Base-by-base conservation (phyloP, 2,113 vertebrate species). In the Ondatra zibethicus region DNA sequence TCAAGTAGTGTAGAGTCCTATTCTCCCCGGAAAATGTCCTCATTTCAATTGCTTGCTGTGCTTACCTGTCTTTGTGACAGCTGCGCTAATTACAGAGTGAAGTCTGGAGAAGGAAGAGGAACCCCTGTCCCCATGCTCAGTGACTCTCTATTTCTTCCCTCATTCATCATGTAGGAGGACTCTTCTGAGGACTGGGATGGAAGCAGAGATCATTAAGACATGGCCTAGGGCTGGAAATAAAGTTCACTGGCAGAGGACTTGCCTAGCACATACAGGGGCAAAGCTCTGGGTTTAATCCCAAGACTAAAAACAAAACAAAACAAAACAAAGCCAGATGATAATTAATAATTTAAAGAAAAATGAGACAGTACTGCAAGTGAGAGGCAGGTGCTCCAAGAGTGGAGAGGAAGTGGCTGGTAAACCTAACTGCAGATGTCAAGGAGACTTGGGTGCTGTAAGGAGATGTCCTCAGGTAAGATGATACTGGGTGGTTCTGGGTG, bases 1-100 rank as follows among this genome's bases (percentile, higher is more conserved):
- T 58, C 52, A 92, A 75, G 68, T 27, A 36, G 13, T 36, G 3
- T n/a, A 55, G 47, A 76, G 73, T 88, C 17, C 3, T 8, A 23
- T 17, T 65, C 73, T 94, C 92, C 52, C 58, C 52, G 88, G 87
- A 93, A 96, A 96, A 92, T 47, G 42, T 17, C 6, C n/a, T 88
- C 10, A 73, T 90, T 93, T 61, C 88, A 76, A 42, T 78, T 39
- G 16, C n/a, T 84, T 70, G 50, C 66, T 68, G 6, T 31, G 3
- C 7, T 5, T 72, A 2, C 9, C 3, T 61, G 61, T 55, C 47
- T 82, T 95, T 95, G 61, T 78, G 73, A 95, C 52, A 86, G 27
- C 39, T 9, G 16, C 93, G 47, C 47, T 93, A 73, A 93, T 65
- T 55, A 61, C 45, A 36, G 50, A 96, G n/a, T 80, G 36, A 52